Conservation (phyloP, 2,113 vertebrate species). For the Genyomyrus donnyi region DNA sequence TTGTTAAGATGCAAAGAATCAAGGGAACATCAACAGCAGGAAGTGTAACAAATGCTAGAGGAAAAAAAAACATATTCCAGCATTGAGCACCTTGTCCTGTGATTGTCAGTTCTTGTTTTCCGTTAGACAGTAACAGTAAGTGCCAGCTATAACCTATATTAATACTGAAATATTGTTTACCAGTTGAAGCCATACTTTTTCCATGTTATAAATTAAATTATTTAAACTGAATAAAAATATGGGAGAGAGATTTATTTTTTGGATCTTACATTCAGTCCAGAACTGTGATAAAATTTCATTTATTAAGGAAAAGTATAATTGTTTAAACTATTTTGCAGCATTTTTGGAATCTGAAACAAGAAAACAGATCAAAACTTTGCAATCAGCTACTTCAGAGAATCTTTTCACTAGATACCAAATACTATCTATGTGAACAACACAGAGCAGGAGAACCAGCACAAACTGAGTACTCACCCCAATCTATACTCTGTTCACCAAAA, state of each 20-base stretch:
- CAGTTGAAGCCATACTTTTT: not conserved
- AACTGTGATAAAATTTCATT: not conserved
- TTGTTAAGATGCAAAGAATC: not conserved
- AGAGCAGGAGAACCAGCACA: not conserved
- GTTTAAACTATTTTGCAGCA: not conserved
- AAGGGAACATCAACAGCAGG: not conserved
- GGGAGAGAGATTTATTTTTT: not conserved
- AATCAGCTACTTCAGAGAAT: not conserved
- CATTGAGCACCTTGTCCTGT: not conserved
- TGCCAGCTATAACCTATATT: not conserved
- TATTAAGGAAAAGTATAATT: not conserved
- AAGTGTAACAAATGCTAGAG: not conserved
- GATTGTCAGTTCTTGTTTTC: not conserved
- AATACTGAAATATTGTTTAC: not conserved
- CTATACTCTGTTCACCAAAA: not conserved
- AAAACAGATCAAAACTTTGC: not conserved
- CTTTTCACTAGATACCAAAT: not conserved
- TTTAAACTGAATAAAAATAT: not conserved
- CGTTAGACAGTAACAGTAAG: not conserved
- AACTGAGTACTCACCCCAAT: not conserved
- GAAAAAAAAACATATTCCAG: not conserved
- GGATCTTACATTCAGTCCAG: not conserved
- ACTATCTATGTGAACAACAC: not conserved
- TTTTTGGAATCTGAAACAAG: not conserved
- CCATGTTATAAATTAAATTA: constrained; percentile 3